phyloP scores from a whole-genome alignment of 2,113 vertebrate species.

The Crotalus viridis region DNA sequence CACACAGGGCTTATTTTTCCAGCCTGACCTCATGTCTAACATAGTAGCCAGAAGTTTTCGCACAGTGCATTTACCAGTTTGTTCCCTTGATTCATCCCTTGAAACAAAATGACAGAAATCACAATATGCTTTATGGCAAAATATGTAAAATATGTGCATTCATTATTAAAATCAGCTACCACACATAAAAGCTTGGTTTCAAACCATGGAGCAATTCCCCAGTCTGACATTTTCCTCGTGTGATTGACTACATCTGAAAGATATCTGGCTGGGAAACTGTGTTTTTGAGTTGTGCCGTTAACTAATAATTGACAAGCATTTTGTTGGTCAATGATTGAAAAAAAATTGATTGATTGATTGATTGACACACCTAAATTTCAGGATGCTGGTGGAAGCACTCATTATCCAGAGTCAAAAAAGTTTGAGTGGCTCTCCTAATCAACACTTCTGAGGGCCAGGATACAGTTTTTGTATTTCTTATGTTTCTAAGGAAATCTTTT shows the following conservation, averaged over 20 bases:
- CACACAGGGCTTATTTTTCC: neutral
- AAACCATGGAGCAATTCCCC: neutral
- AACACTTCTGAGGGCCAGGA: neutral
- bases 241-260: neutral
- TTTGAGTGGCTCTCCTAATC: neutral
- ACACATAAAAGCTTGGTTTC: neutral
- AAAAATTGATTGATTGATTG: neutral
- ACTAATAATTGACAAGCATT: neutral
- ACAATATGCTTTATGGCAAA: neutral
- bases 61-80: neutral
- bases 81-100: constrained; percentile 10
- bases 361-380: neutral
- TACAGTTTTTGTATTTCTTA: neutral
- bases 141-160: neutral
- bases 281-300: neutral
- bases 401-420: neutral
- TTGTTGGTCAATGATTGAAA: neutral
- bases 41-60: neutral
- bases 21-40: neutral
- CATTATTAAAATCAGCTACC: neutral
- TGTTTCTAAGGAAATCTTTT: neutral
- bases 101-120: constrained; percentile 1
- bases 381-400: neutral
- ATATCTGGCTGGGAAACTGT: neutral
- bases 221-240: neutral